Base-by-base conservation (phyloP, 1,140 invertebrate genomes). In the Matsumurasca onukii region DNA sequence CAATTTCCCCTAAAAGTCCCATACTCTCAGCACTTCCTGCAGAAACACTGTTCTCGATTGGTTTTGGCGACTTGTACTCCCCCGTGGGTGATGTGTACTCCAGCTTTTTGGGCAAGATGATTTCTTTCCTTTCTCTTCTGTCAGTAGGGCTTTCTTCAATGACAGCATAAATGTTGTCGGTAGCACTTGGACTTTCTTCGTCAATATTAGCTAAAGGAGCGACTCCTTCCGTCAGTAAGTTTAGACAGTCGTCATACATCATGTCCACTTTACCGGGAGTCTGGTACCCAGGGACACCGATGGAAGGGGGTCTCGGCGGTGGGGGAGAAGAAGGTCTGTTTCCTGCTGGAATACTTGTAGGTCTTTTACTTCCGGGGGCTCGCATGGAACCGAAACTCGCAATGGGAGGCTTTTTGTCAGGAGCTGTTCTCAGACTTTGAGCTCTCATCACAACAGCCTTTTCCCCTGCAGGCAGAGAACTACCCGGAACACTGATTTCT, bases 151-250 rank as follows among this genome's bases (percentile, higher is more conserved):
- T 83, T 76, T 94, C 92, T 75, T 93, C 91, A 55, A 94, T 94
- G 0, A 92, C 88, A 1, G 91, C 91, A 75, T 94, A 94, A 69
- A 94, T 94, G 75, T 93, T 93, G 72, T 94, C 92, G 29, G 72
- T 79, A 39, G 75, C 80, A 1, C 79, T 78, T 15, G 86, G 87
- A 52, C 72, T 76, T 72, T 87, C 85, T 71, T 89, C 86, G 31
- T 83, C 82, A 30, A 89, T 88, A 69, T 87, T 85, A 0, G 84
- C 84, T 51, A 89, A 73, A 0, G 85, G 81, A 0, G 83, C 80
- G 34, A 81, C 79, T 29, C 45, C 66, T 2, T 71, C 72, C 31
- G 81, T 78, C 71, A 89, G 83, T 3, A 85, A 73, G 69, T 89
- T 90, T 68, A 91, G 86, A 73, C 90, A 92, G 73, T 92, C 90